Base-by-base conservation (phyloP, 2,113 vertebrate species). In the Ochotona princeps region DNA sequence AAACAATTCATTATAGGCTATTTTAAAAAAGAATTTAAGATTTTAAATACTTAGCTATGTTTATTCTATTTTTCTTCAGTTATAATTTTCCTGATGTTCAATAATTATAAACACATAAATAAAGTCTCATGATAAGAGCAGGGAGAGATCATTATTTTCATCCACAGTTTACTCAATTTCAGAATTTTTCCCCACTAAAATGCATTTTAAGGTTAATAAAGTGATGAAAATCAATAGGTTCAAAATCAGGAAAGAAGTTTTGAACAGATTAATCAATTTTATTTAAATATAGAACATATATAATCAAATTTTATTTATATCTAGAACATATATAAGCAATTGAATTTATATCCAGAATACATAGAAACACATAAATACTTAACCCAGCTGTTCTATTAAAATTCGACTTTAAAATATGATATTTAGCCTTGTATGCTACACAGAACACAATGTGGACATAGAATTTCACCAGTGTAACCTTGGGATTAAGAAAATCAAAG, bases 81-180 rank as follows among this genome's bases (percentile, higher is more conserved):
- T 93, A 54, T 73, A 87, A 87, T 86, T 94, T 92, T 83, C 26
- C 10, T 81, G 18, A 89, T 87, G 61, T 74, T 96, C 72, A 94
- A 57, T 61, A 93, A 81, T 67, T 87, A 1, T 76, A 94, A 94
- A 92, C 67, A 84, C 1, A 63, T 89, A 94, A 96, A 93, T 78
- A 28, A 96, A 96, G 73, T n/a, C 93, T 49, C 84, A 74, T 92
- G 90, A 83, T 26, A 70, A 87, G 30, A 67, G 3, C 30, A 90
- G 8, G 9, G 5, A 54, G 35, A 1, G 1, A 54, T 91, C 82
- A 85, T 32, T 49, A 84, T 84, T 94, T 65, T 79, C 14, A 65
- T 85, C 84, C 82, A 61, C 54, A 30, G 79, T 90, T 72, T 78
- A 54, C 23, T 91, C 76, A 54, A 82, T 0, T 92, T 94, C 35